A percentile compares a stretch with the other conserved stretches of the same genome.
phyloP scores from a whole-genome alignment of 1,140 invertebrate genomes.

The Trachelipus rathkii region DNA sequence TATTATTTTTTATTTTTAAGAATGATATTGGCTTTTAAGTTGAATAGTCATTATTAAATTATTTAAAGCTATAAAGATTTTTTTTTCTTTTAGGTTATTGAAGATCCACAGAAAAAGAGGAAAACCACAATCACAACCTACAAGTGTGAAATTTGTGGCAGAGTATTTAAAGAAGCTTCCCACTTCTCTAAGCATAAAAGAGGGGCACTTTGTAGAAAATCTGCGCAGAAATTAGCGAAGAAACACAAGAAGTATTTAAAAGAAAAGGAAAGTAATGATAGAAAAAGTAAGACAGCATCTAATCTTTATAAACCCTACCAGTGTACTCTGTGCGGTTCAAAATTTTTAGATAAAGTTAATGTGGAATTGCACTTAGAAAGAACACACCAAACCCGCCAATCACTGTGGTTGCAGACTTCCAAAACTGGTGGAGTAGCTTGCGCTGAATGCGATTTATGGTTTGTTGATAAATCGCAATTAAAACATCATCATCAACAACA shows the following conservation, averaged over 20 bases:
- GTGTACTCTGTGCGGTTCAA: slow-evolving; percentile 42
- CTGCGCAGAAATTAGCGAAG: slow-evolving; percentile 38
- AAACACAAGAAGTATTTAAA: slow-evolving; percentile 31
- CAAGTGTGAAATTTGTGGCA: slow-evolving; percentile 39
- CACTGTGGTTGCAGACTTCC: slow-evolving; percentile 38
- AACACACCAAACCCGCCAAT: slow-evolving; percentile 33
- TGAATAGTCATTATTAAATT: too few relatives aligned
- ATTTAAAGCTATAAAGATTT: too few relatives aligned
- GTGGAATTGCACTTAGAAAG: slow-evolving; percentile 42
- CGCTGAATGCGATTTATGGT: slow-evolving; percentile 36
- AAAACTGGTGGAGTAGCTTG: slow-evolving; percentile 32
- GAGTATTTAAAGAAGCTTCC: slow-evolving; percentile 35
- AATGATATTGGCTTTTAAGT: too few relatives aligned
- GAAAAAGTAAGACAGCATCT: slow-evolving; percentile 4
- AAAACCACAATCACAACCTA: background rate
- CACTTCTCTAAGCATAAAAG: slow-evolving; percentile 44
- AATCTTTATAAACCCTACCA: slow-evolving; percentile 38
- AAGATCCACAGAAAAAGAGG: background rate
- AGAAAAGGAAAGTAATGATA: slow-evolving; percentile 17
- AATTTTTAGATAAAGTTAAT: slow-evolving; percentile 43
- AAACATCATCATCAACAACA: slow-evolving; percentile 37
- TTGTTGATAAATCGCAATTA: slow-evolving; percentile 31
- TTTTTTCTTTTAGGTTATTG: background rate
- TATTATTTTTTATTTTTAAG: too few relatives aligned
- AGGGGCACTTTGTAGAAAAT: slow-evolving; percentile 40